Conservation (phyloP, 2,888 invertebrate genomes). For the Camponotus fellah region DNA sequence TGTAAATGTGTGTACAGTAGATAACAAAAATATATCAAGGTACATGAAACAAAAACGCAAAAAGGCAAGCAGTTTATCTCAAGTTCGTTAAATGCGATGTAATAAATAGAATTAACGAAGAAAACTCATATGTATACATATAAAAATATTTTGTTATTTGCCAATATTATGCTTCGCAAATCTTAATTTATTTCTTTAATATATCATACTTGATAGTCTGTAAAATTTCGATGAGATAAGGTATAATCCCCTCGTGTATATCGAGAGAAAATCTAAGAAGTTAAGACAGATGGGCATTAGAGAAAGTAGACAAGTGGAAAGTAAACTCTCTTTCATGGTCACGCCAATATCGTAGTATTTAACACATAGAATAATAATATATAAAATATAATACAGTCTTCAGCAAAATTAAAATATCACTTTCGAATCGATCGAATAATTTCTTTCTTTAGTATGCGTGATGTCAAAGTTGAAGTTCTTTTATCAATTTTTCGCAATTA, state of each 20-base stretch:
- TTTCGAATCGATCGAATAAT: not conserved
- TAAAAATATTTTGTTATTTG: not conserved
- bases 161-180: not conserved
- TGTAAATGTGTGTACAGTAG: not conserved
- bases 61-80: not conserved
- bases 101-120: slow-evolving; percentile 21
- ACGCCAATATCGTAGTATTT: slow-evolving; percentile 36
- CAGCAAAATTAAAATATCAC: not conserved
- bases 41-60: not conserved
- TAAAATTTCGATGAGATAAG: not conserved
- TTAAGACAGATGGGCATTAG: slow-evolving; percentile 39
- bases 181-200: not conserved
- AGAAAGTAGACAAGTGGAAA: slow-evolving; percentile 63
- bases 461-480: not conserved
- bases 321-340: slow-evolving; percentile 60
- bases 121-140: not conserved
- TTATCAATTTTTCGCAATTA: too few species aligned
- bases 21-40: not conserved
- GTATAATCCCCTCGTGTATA: not conserved
- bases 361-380: not conserved
- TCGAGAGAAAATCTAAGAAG: slow-evolving; percentile 35
- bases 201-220: not conserved
- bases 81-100: slow-evolving; percentile 26
- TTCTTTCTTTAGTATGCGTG: not conserved
- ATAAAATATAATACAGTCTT: not conserved